These are phyloP conservation scores for Trachelus troglodyta DNA, from an alignment of 2,888 invertebrate genomes.

Conservation along the genomic window DNA sequence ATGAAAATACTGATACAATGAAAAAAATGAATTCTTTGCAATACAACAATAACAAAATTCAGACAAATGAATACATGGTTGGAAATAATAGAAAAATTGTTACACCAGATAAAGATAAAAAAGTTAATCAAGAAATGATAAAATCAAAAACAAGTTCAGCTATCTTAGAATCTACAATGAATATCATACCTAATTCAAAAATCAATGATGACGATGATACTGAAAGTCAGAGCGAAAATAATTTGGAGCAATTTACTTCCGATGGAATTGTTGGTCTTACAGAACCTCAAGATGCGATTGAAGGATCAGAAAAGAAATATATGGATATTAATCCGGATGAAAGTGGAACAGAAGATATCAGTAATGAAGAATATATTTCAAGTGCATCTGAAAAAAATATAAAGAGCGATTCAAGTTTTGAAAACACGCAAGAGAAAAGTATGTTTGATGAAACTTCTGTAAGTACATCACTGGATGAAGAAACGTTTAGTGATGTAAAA, in stretches of 20 bases:
- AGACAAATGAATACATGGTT: not conserved
- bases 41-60: not conserved
- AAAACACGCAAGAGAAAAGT: not conserved
- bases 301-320: not conserved
- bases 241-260: not conserved
- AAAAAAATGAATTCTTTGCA: not conserved
- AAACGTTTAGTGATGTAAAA: not conserved
- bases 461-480: not conserved
- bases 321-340: not conserved
- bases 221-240: not conserved
- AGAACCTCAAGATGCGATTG: not conserved
- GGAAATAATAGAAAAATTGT: not conserved
- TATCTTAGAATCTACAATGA: not conserved
- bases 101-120: not conserved
- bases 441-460: not conserved
- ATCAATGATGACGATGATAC: not conserved
- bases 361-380: not conserved
- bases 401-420: not conserved
- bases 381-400: not conserved
- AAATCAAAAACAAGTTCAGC: constrained; percentile 1
- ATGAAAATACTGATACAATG: not conserved
- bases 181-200: not conserved
- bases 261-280: not conserved
- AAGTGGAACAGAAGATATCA: too few relatives aligned
- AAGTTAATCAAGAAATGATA: not conserved